Evolutionary conservation across 2,113 vertebrate genomes (phyloP).

Genomic region (Pygoscelis antarcticus): DNA sequence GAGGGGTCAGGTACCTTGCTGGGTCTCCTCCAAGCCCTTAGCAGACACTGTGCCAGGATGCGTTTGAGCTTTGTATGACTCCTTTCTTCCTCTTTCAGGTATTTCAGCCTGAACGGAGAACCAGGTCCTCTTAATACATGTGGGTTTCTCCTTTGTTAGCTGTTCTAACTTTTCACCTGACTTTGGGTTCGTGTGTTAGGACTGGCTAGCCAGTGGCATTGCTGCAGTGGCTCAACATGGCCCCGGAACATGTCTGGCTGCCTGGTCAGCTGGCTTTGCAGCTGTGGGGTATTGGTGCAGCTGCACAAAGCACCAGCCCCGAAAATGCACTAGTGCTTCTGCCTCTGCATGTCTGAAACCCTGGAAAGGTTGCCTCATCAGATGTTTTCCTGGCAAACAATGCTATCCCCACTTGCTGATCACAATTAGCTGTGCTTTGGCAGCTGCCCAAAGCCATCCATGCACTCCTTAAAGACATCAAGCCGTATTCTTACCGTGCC

Average conservation of each 20-base stretch:
- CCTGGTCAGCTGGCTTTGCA: accelerated
- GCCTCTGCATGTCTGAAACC: not conserved
- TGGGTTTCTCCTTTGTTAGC: not conserved
- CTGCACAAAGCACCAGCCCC: not conserved
- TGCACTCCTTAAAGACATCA: accelerated
- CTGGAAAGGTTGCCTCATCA: not conserved
- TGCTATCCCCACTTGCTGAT: too few relatives aligned
- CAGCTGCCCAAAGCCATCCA: not conserved
- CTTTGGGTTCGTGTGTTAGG: not conserved
- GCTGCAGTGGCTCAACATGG: not conserved
- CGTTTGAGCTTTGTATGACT: accelerated
- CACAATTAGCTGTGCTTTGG: not conserved
- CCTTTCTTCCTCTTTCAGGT: not conserved
- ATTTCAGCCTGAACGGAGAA: not conserved
- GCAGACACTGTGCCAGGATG: not conserved
- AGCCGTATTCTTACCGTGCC: accelerated
- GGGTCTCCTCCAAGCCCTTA: not conserved
- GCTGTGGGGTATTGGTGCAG: not conserved
- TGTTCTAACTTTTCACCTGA: not conserved
- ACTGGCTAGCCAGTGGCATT: accelerated
- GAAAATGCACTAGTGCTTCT: not conserved
- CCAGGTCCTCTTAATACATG: accelerated
- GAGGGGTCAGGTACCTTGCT: not conserved
- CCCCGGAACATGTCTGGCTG: accelerated
- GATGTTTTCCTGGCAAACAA: not conserved